phyloP scores from a whole-genome alignment of 2,113 vertebrate genomes.

The Hyperoodon ampullatus region DNA sequence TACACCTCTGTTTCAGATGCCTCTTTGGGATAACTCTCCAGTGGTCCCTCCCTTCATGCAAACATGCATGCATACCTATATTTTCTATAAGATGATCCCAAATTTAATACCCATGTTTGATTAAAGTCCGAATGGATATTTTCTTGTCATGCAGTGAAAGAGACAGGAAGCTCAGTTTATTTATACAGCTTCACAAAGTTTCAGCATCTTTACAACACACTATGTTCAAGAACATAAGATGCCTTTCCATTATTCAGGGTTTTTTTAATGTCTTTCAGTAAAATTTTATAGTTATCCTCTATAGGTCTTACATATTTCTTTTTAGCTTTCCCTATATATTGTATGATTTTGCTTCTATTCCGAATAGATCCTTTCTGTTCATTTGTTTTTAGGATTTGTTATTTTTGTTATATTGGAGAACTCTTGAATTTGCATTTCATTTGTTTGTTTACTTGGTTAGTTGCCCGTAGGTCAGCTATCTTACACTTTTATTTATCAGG shows the following conservation, averaged over 20 bases:
- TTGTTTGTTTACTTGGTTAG: not conserved
- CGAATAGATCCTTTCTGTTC: not conserved
- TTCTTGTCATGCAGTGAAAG: not conserved
- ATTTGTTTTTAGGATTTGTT: not conserved
- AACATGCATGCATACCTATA: not conserved
- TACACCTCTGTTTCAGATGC: not conserved
- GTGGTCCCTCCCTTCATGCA: not conserved
- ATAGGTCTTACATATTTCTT: not conserved
- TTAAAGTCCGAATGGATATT: not conserved
- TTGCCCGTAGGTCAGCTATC: not conserved
- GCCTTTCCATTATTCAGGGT: not conserved
- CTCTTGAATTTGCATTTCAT: not conserved
- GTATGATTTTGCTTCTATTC: not conserved
- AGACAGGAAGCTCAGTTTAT: not conserved
- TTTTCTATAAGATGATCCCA: not conserved
- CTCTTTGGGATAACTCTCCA: not conserved
- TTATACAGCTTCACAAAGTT: not conserved
- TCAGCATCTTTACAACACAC: not conserved
- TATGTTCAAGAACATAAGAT: not conserved
- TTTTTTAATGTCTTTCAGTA: not conserved
- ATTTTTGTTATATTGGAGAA: not conserved
- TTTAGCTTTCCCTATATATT: not conserved
- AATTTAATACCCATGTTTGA: not conserved
- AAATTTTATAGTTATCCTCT: not conserved
- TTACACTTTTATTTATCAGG: not conserved